Base-by-base conservation (phyloP, 1,140 invertebrate genomes). In the Nasonia vitripennis region DNA sequence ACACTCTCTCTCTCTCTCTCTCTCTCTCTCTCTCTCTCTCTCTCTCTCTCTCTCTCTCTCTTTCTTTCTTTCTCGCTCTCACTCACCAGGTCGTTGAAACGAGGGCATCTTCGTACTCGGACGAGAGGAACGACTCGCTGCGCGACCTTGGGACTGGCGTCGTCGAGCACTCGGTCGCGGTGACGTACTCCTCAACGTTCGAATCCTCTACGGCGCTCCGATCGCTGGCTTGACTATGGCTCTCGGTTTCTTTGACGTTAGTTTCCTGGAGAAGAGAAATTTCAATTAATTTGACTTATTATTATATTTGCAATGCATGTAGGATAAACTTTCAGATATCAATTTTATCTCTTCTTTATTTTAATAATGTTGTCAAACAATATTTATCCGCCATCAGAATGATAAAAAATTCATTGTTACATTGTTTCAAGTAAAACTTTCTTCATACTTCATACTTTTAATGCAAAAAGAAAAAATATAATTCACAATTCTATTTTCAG, bases 81-180 rank as follows among this genome's bases (percentile, higher is more conserved):
- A 41, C 80, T 86, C 67, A 55, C 71, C 84, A 62, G 23, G 87
- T 83, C 55, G 84, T 51, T 70, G 81, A 81, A 77, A 81, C 81
- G 75, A 87, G 74, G 81, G 88, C 88, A 80, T 92, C 92, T 83
- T 95, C 95, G 82, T 94, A 95, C 86, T 96, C 95, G 17, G 95
- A 96, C 1, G 95, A 95, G 78, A 95, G 94, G 88, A 95, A 96
- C 0, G 95, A 95, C 51, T 95, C 96, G 23, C 95, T 95, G 70
- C 95, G 90, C 10, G 95, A 96, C 86, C 95, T 94, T 34, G 84
- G 85, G 31, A 95, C 94, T 37, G 95, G 94, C 79, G 93, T 95
- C 10, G 91, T 94, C 11, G 95, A 95, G 86, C 95, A 95, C 87
- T 96, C 95, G 1, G 95, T 96, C n/a, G 95, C 95, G 9, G 95